Evolutionary conservation across 2,888 invertebrate genomes (phyloP), one percentile per base, ranked within the genome.

Genomic region (Syrphus vitripennis): DNA sequence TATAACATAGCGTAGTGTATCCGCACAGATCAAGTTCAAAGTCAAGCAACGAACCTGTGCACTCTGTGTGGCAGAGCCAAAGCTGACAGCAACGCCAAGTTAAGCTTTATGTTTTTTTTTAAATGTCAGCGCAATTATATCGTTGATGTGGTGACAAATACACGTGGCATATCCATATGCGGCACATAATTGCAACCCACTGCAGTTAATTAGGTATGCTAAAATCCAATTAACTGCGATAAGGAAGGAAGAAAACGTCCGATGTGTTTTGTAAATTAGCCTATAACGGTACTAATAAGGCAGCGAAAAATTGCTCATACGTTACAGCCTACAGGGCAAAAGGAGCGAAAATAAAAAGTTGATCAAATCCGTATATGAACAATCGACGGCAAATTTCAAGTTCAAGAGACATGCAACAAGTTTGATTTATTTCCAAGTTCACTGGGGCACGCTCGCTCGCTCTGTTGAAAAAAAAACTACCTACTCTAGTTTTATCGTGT

Each of bases 11-110:
- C 12, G 34, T 34, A 50, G 45, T 45, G 72, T 67, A 78, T 53
- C 55, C 48, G 37, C 79, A 65, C 75, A 67, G 75, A 76, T 71
- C 83, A 84, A 84, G 83, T 84, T 84, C 83, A 84, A 84, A 84
- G 83, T 76, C 83, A 84, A 67, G 6, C 65, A 80, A 71, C 75
- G 83, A 84, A 84, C 83, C 80, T 71, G 74, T 75, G 63, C 59
- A 59, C 26, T 63, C 63, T 26, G 24, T 71, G 63, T 45, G n/a
- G 67, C 34, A 31, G 19, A 50, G 10, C 16, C 31, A 24, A 37
- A 59, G 37, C 57, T 65, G 42, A 63, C 40, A 40, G 61, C 16
- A 14, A 3, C 45, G 31, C 40, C 37, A 16, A 48, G 45, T 69
- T 34, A 29, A 45, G 55, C 31, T 26, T 0, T 59, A 29, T 42